These are phyloP conservation scores for Clitarchus hookeri DNA, from an alignment of 2,888 invertebrate species.

Conservation along the genomic window DNA sequence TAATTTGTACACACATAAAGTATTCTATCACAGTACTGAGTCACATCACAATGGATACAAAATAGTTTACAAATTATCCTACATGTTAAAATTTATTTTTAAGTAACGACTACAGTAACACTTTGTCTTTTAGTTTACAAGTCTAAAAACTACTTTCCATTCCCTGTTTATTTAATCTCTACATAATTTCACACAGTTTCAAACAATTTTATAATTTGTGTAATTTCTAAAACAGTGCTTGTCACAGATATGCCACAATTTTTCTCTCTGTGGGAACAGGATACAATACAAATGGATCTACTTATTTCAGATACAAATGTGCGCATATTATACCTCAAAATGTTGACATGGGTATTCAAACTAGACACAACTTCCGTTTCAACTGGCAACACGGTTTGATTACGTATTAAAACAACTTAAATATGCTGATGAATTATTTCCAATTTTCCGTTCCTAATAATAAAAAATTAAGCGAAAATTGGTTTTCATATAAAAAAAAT, in stretches of 20 bases:
- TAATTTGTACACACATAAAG: not conserved
- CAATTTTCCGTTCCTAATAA: no score
- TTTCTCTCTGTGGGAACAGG: not conserved
- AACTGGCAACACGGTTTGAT: no score
- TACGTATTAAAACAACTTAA: no score
- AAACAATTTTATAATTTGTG: not conserved
- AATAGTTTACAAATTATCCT: not conserved
- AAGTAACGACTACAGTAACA: not conserved
- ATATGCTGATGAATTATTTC: no score
- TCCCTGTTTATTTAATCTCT: conserved; percentile 5
- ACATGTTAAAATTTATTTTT: not conserved
- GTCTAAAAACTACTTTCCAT: not conserved
- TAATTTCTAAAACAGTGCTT: not conserved
- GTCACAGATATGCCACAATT: not conserved
- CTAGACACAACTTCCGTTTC: no score
- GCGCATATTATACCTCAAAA: no score
- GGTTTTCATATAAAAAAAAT: no score
- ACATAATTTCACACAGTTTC: not conserved
- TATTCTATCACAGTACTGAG: conserved; percentile 3
- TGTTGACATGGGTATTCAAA: no score
- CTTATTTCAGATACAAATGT: no score
- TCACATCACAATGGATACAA: not conserved
- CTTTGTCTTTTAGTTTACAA: not conserved
- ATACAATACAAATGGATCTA: no score
- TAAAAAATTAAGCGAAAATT: no score